Evolutionary conservation across 2,888 invertebrate species (phyloP), one percentile per base, ranked within the genome.

Genomic region (Cheilosia vernalis): DNA sequence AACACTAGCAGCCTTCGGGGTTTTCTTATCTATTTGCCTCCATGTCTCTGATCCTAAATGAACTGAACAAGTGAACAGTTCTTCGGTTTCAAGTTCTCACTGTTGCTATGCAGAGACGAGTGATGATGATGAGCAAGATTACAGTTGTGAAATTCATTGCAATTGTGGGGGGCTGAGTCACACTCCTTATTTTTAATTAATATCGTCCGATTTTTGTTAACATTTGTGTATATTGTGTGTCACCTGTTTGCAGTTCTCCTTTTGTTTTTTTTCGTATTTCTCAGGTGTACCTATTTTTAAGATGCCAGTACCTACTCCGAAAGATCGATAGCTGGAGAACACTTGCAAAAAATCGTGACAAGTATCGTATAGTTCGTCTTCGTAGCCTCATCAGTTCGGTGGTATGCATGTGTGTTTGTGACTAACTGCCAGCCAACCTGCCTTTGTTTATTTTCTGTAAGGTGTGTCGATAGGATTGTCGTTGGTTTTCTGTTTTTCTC

Each of bases 61-160:
- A 21, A 2, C 0, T 7, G 17, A 17, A 44, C n/a, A 1, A n/a
- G n/a, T n/a, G 17, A 63, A 63, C 27, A 10, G 6, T 40, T 4
- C 53, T 6, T 53, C 21, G 6, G 33, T 6, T 15, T 42, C 42
- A 13, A n/a, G 72, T 53, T 44, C 13, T 15, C 17, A 37, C 67
- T 69, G 70, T 72, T 84, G 84, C 79, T 66, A 84, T 21, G 84
- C 55, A 51, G 19, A 44, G 51, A 53, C 55, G 72, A 51, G 49
- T 42, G 74, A 79, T 66, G 84, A 79, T 79, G 44, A 51, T 51
- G 51, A 51, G 6, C 2, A 21, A 7, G 51, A 51, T 51, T 51
- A 27, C 51, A 51, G 24, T 51, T 51, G 51, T 51, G 80, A 80
- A 80, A 84, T 70, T 44, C 69, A 74, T 80, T 55, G 40, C 21